Conservation (phyloP, 1,140 invertebrate genomes). For the Globodera rostochiensis region DNA sequence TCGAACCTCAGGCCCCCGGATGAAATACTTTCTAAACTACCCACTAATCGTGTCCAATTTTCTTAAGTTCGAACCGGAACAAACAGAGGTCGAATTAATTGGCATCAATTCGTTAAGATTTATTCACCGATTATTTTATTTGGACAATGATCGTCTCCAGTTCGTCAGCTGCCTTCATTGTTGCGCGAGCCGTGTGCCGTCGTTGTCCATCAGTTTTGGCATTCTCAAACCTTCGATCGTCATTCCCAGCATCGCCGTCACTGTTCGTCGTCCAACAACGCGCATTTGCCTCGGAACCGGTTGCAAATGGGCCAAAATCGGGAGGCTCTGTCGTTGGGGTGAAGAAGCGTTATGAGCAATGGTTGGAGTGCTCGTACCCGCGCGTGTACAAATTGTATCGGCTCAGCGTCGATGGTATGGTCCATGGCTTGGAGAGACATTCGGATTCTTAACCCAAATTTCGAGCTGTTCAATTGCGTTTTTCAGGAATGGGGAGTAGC, state of each 20-base stretch:
- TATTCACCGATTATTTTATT: too few relatives aligned
- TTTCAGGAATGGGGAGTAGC: background rate
- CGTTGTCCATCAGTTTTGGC: background rate
- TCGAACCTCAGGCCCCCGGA: too few relatives aligned
- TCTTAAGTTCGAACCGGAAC: too few relatives aligned
- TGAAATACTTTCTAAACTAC: too few relatives aligned
- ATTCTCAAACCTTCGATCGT: background rate
- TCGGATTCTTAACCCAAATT: background rate
- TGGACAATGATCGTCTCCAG: too few relatives aligned
- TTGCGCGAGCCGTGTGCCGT: background rate
- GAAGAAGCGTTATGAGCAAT: background rate
- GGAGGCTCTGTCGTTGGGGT: background rate
- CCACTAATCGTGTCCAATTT: too few relatives aligned
- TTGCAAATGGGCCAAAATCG: background rate
- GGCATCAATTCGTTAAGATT: too few relatives aligned
- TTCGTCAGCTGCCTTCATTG: background rate
- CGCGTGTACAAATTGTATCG: background rate
- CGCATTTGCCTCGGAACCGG: background rate
- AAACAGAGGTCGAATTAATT: too few relatives aligned
- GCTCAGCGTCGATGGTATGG: background rate
- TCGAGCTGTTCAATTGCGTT: background rate
- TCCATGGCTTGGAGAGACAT: background rate
- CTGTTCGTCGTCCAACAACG: background rate
- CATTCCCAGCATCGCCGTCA: background rate
- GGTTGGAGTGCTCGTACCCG: background rate